phyloP scores from a whole-genome alignment of 2,797 vertebrate species.

The Babyrousa celebensis region DNA sequence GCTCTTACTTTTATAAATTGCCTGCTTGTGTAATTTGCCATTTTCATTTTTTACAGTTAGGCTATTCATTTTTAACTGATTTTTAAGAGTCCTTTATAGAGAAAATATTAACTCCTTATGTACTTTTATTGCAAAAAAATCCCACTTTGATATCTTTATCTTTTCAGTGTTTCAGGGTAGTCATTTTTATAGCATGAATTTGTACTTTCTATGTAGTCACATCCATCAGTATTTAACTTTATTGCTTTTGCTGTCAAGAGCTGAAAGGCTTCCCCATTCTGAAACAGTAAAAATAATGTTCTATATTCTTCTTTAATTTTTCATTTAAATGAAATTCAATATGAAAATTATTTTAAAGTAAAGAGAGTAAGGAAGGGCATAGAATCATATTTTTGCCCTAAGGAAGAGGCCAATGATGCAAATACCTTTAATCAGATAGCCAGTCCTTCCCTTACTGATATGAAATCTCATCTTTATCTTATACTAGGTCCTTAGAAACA shows the following conservation, averaged over 20 bases:
- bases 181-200: background rate
- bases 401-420: background rate
- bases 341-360: constrained; percentile 50
- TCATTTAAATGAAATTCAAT: constrained; percentile 35
- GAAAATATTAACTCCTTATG: background rate
- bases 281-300: constrained; percentile 19
- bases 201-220: background rate
- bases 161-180: constrained; percentile 23
- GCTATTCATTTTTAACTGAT: background rate
- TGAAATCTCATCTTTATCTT: constrained; percentile 4
- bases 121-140: background rate
- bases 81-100: constrained; percentile 32
- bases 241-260: background rate
- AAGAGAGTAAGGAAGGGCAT: background rate
- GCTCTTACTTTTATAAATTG: background rate
- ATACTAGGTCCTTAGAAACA: background rate
- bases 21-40: background rate
- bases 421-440: background rate
- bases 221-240: background rate
- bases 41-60: constrained; percentile 36
- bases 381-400: background rate
- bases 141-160: background rate
- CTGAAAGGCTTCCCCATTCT: background rate
- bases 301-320: background rate
- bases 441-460: background rate